Conservation (phyloP, 2,113 vertebrate genomes). For the Plecturocebus donacophilus region DNA sequence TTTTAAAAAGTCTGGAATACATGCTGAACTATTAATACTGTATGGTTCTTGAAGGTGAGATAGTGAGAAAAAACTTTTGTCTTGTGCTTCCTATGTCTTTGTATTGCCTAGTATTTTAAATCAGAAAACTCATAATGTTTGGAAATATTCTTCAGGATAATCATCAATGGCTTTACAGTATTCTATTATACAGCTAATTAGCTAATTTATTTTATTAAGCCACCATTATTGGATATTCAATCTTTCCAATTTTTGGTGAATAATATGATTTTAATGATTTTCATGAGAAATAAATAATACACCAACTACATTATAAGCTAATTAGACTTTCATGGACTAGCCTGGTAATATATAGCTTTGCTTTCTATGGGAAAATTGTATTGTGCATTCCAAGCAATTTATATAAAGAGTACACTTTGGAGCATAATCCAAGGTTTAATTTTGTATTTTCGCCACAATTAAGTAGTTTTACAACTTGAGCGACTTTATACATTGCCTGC, state of each 20-base stretch:
- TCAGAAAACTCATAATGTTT: not conserved
- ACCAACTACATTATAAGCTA: conserved; percentile 64
- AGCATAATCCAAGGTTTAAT: conserved; percentile 35
- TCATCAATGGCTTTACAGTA: not conserved
- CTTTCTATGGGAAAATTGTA: conserved; percentile 62
- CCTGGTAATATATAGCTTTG: conserved; percentile 41
- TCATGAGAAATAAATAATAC: conserved; percentile 63
- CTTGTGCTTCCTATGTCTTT: not conserved
- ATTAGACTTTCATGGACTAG: conserved; percentile 70
- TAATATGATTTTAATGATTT: conserved; percentile 75
- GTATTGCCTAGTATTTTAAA: conserved; percentile 46
- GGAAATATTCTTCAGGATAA: conserved; percentile 41
- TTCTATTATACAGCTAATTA: conserved; percentile 66
- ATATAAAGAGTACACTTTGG: conserved; percentile 18
- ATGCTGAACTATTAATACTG: not conserved
- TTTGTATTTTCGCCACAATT: not conserved
- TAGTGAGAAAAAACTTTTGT: not conserved
- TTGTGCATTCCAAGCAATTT: conserved; percentile 51
- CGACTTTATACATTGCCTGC: not conserved
- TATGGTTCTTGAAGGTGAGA: not conserved
- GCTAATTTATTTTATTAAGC: conserved; percentile 68
- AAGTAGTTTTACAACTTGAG: not conserved
- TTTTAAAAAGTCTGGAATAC: not conserved
- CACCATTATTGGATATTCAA: conserved; percentile 68
- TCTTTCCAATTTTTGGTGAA: conserved; percentile 62